phyloP scores from a whole-genome alignment of 1,140 invertebrate species.

The Aethina tumida region DNA sequence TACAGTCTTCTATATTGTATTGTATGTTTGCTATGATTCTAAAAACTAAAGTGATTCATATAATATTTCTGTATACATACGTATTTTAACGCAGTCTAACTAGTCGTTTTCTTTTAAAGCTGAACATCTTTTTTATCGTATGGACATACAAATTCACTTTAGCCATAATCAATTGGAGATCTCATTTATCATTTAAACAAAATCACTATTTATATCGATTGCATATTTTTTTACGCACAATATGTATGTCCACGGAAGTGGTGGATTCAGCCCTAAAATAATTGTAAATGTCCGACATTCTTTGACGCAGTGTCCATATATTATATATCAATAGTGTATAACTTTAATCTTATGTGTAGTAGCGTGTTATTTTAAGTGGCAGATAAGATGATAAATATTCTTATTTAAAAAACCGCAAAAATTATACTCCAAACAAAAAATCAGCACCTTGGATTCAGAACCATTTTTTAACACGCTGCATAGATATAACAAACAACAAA shows the following conservation, averaged over 20 bases:
- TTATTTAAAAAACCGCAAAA: constrained; percentile 32
- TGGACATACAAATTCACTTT: too few species aligned
- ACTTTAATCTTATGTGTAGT: constrained; percentile 27
- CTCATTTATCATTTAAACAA: too few species aligned
- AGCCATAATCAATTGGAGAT: too few species aligned
- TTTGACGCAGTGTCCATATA: constrained; percentile 14
- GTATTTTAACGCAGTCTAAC: constrained; percentile 24
- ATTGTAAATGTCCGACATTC: constrained; percentile 22
- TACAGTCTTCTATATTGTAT: constrained; percentile 33
- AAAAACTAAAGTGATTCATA: constrained; percentile 26
- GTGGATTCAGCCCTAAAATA: too few species aligned
- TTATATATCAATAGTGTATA: constrained; percentile 30
- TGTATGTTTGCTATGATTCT: constrained; percentile 22
- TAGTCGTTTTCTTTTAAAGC: constrained; percentile 19
- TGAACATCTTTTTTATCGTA: too few species aligned
- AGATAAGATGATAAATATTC: constrained; percentile 23
- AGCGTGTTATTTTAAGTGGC: constrained; percentile 30
- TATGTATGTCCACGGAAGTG: too few species aligned
- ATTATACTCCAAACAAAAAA: constrained; percentile 18
- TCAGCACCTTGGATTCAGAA: constrained; percentile 32
- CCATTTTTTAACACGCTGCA: constrained; percentile 19
- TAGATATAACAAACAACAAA: constrained; percentile 32
- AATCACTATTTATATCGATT: too few species aligned
- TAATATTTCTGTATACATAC: constrained; percentile 21
- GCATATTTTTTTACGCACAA: too few species aligned